Evolutionary conservation across 2,113 vertebrate species (phyloP).

Genomic region (Syngnathus floridae): DNA sequence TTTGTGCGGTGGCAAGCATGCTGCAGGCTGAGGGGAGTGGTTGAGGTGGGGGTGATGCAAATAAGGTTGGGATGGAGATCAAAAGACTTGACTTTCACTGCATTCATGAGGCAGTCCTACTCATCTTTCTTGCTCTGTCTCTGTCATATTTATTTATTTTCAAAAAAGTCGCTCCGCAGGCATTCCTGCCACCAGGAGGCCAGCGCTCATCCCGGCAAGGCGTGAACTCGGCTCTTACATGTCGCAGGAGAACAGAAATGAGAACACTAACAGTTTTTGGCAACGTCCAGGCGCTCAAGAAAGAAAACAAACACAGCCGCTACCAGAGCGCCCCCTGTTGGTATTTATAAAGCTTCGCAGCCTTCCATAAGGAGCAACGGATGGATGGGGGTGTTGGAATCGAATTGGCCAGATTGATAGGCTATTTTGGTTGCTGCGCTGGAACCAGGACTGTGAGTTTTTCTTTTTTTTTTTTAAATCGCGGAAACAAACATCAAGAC

Average conservation of each 20-base stretch:
- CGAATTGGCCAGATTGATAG: constrained; percentile 10
- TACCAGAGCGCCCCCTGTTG: constrained; percentile 70
- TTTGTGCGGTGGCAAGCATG: constrained; percentile 37
- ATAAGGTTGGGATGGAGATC: constrained; percentile 45
- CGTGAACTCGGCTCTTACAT: constrained; percentile 48
- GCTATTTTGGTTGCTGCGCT: background rate
- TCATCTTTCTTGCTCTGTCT: constrained; percentile 2
- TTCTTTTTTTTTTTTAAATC: constrained; percentile 1
- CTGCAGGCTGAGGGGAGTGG: constrained; percentile 24
- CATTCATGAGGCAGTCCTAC: constrained; percentile 33
- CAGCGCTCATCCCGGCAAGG: constrained; percentile 36
- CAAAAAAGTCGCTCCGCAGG: constrained; percentile 20
- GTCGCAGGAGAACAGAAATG: constrained; percentile 59
- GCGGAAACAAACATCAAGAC: constrained; percentile 24
- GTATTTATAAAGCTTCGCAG: constrained; percentile 17
- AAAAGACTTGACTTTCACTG: constrained; percentile 54
- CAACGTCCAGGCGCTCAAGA: constrained; percentile 40
- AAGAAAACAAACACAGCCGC: constrained; percentile 27
- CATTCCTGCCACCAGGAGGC: constrained; percentile 18
- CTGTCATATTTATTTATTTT: constrained; percentile 18
- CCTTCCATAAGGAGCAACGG: background rate
- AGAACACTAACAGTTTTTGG: constrained; percentile 67
- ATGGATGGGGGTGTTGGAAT: background rate
- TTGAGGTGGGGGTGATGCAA: constrained; percentile 25
- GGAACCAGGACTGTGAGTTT: constrained; percentile 27